Evolutionary conservation across 2,797 vertebrate species (phyloP).

Genomic region (Liparis tanakae): DNA sequence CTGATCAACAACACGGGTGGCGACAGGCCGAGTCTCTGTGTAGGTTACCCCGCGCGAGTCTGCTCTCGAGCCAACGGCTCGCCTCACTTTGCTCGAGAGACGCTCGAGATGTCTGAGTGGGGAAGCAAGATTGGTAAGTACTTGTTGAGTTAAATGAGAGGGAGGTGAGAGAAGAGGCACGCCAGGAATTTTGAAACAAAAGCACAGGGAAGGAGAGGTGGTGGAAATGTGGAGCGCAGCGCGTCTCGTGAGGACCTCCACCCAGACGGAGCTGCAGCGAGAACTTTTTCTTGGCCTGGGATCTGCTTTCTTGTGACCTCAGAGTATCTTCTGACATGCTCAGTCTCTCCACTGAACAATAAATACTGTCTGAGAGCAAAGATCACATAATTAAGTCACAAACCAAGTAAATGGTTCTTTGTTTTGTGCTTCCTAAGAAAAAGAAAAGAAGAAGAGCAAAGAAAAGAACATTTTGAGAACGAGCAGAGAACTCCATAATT

Average conservation of each 20-base stretch:
- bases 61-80: neutral
- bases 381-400: slow-evolving; percentile 36
- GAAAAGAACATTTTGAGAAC: neutral
- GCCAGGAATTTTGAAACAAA: slow-evolving; percentile 65
- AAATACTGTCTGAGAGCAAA: slow-evolving; percentile 41
- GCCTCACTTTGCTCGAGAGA: slow-evolving; percentile 4
- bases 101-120: slow-evolving; percentile 6
- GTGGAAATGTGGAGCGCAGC: slow-evolving; percentile 38
- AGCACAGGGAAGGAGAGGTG: slow-evolving; percentile 36
- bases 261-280: slow-evolving; percentile 29
- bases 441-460: neutral
- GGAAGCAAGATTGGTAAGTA: slow-evolving; percentile 15
- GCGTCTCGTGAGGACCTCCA: slow-evolving; percentile 60
- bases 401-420: slow-evolving; percentile 9
- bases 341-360: slow-evolving; percentile 38
- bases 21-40: slow-evolving; percentile 7
- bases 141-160: slow-evolving; percentile 47
- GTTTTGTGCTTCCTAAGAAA: slow-evolving; percentile 8
- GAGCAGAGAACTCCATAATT: neutral
- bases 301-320: slow-evolving; percentile 41
- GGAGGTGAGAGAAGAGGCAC: slow-evolving; percentile 45
- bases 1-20: slow-evolving; percentile 30
- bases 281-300: slow-evolving; percentile 53
- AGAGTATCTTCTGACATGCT: slow-evolving; percentile 43
- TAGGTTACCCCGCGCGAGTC: neutral